These are phyloP conservation scores for Danio rerio DNA, from an alignment of 2,113 vertebrate genomes.

Conservation along the genomic window DNA sequence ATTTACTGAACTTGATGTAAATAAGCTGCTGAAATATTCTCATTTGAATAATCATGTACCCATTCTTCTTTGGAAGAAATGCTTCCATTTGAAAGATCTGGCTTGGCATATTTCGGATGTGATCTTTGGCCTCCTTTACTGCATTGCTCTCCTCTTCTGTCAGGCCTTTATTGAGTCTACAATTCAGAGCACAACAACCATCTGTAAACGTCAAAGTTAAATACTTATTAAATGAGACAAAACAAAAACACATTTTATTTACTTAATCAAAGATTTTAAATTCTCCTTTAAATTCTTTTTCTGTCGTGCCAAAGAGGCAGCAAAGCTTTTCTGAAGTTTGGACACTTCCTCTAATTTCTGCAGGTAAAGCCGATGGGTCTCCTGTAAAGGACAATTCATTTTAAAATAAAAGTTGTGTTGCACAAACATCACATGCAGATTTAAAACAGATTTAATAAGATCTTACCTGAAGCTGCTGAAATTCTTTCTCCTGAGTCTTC, in stretches of 20 bases:
- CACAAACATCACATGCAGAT: not conserved
- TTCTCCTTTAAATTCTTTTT: constrained; percentile 84
- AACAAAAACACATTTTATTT: constrained; percentile 27
- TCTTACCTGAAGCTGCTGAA: constrained; percentile 85
- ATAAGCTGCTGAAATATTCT: not conserved
- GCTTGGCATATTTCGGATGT: constrained; percentile 83
- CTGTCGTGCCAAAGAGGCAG: constrained; percentile 80
- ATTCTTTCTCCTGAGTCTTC: constrained; percentile 84
- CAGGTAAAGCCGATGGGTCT: constrained; percentile 86
- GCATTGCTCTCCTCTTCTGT: constrained; percentile 66
- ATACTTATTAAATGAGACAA: not conserved
- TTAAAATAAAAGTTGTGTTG: not conserved
- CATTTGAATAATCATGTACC: constrained; percentile 70
- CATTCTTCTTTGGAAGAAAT: constrained; percentile 94
- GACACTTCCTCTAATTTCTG: constrained; percentile 90
- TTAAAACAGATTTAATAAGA: not conserved
- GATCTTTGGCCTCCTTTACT: constrained; percentile 77
- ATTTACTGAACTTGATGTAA: not conserved
- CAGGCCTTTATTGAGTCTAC: constrained; percentile 75
- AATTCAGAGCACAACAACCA: not conserved
- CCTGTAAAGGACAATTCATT: constrained; percentile 71
- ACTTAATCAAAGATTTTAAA: constrained; percentile 79
- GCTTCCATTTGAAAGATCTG: constrained; percentile 94
- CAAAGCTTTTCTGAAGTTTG: constrained; percentile 85
- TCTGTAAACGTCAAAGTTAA: too few relatives aligned